Conservation (phyloP, 92 coral and sea anemone species). For the Porites divaricata region DNA sequence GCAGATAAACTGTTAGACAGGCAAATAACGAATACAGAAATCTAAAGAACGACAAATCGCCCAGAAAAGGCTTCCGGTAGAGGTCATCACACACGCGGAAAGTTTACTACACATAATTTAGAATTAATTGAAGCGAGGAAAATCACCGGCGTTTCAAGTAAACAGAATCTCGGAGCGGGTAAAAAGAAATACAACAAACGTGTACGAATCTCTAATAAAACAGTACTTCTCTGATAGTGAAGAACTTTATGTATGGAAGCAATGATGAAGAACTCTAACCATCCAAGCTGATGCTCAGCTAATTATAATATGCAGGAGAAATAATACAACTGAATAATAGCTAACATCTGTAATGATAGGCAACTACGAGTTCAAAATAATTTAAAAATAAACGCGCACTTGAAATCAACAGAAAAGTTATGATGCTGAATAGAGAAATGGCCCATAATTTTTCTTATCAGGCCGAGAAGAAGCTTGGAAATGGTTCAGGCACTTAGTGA, state of each 20-base stretch:
- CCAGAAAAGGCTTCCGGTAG: conserved; percentile 1
- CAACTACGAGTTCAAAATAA: no score
- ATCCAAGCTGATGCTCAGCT: no score
- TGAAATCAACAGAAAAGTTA: no score
- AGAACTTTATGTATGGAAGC: neutral
- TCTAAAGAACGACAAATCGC: neutral
- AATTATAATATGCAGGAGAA: no score
- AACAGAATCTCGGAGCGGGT: neutral
- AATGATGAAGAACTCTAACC: no score
- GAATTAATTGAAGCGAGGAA: neutral
- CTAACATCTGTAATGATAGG: no score
- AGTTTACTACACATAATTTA: neutral
- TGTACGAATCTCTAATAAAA: neutral
- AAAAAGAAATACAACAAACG: neutral
- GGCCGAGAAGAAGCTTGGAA: no score
- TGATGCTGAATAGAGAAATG: no score
- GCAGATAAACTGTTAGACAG: neutral
- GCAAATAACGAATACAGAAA: neutral
- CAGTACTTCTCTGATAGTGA: neutral
- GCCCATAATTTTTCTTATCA: no score
- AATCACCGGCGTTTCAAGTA: neutral
- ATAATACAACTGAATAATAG: no score
- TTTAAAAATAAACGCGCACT: no score
- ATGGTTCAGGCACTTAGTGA: no score
- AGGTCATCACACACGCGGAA: neutral